Base-by-base conservation (phyloP, 1,140 invertebrate species). In the Yoshiicerus persimilis region DNA sequence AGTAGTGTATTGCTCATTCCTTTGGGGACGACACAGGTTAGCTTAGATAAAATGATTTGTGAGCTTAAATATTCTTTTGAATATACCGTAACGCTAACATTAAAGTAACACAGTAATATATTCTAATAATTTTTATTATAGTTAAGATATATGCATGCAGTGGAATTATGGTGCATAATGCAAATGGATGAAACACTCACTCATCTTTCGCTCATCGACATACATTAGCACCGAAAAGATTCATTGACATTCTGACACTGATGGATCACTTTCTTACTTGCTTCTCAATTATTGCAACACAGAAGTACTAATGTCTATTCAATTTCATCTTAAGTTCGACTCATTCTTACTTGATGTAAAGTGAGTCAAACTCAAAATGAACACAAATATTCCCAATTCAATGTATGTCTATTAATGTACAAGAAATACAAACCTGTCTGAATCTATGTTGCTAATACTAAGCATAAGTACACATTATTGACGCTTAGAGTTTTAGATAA, bases 261-360 rank as follows among this genome's bases (percentile, higher is more conserved):
- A 87, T 89, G 86, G 84, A 87, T 89, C 77, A 87, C 41, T 84
- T 86, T 80, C 56, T 88, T 70, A 25, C 84, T 86, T 47, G 66
- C 64, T 39, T 64, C 64, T n/a, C 36, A 39, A 86, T 89, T 86
- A 83, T 83, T 89, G n/a, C 47, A 56, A 56, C 47, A 56, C 47
- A 56, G 20, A 56, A 56, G n/a, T 56, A n/a, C 47, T 56, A 56
- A 56, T 56, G 47, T n/a, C 4, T 6, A 56, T 56, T 56, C 47
- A 2, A 56, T 56, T 56, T 56, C 47, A 56, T 56, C 47, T 56
- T 56, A 56, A n/a, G 13, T 56, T 56, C n/a, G 20, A n/a, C 0
- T 4, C n/a, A 41, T 41, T 41, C 39, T 13, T n/a, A n/a, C 47
- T n/a, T 16, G n/a, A 56, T n/a, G 47, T 16, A 0, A 5, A n/a